Evolutionary conservation across 1,140 invertebrate genomes (phyloP).

Genomic region (Cydia fagiglandana): DNA sequence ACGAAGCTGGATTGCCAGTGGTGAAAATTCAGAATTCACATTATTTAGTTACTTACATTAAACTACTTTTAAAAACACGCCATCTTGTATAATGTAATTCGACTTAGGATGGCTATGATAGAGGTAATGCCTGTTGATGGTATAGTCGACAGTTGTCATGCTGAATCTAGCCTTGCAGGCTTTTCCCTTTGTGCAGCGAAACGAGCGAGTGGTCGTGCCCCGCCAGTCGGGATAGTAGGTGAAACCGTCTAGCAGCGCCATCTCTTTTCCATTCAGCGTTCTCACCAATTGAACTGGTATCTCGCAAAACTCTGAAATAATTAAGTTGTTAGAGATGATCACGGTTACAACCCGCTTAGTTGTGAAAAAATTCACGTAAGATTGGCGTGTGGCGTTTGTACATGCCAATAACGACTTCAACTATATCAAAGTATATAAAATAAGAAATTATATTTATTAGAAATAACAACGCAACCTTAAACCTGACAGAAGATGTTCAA

Average conservation of each 20-base stretch:
- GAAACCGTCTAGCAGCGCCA: constrained; percentile 37
- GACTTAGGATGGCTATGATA: background rate
- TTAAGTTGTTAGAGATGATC: constrained; percentile 25
- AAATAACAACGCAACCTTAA: too few species aligned
- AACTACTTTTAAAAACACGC: background rate
- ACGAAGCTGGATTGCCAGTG: too few species aligned
- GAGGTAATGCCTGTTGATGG: background rate
- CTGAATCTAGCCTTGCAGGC: constrained; percentile 39
- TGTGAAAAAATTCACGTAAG: too few species aligned
- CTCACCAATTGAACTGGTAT: background rate
- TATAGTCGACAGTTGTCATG: background rate
- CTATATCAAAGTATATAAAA: too few species aligned
- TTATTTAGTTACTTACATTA: too few species aligned
- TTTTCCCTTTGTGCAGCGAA: constrained; percentile 36
- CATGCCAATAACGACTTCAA: too few species aligned
- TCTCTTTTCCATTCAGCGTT: background rate
- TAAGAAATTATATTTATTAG: too few species aligned
- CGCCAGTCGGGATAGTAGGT: constrained; percentile 37
- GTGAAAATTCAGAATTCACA: too few species aligned
- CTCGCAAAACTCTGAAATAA: constrained; percentile 44
- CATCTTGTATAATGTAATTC: background rate
- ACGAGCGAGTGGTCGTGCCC: constrained; percentile 28
- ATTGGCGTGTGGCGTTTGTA: background rate
- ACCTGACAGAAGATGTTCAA: too few species aligned
- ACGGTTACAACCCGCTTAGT: too few species aligned